Base-by-base conservation (phyloP, 2,888 invertebrate species). In the Brachyopa scutellaris region DNA sequence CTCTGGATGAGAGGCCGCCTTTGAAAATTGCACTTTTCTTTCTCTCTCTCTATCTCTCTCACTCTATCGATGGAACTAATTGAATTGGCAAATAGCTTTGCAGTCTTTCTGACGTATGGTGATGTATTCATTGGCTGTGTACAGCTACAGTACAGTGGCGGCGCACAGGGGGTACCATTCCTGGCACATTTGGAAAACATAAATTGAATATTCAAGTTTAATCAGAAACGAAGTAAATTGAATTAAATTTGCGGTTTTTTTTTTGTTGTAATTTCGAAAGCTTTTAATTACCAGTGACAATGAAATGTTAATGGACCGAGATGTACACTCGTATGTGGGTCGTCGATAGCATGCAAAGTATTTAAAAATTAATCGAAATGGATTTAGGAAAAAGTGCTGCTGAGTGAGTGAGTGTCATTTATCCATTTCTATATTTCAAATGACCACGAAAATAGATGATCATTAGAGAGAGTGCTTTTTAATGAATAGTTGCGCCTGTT, bases 31-130 rank as follows among this genome's bases (percentile, higher is more conserved):
- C 61, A 69, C 69, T 57, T n/a, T n/a, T n/a, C n/a, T n/a, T n/a
- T n/a, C n/a, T n/a, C n/a, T n/a, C n/a, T n/a, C n/a, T n/a, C n/a
- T n/a, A n/a, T n/a, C n/a, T n/a, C n/a, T n/a, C n/a, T 33, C 69
- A 69, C 74, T 79, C 79, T 61, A 69, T 69, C 76, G 76, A 53
- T 76, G 49, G n/a, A 76, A 76, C 76, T 80, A 76, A 80, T 80
- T 80, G 80, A 80, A 80, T 80, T 57, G 69, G 76, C 69, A 80
- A 80, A 80, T 76, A 76, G 80, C 76, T 76, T 51, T 62, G 62
- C 69, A 57, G 57, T 80, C 76, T 69, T 62, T 76, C 51, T 80
- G 80, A 80, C 80, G 62, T 80, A 80, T 80, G 80, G 69, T 80
- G 76, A 80, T 69, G 80, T 76, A 80, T 80, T 80, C 80, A 80